Percentiles rank a stretch among this genome's conserved stretches.
Evolutionary conservation across 2,797 vertebrate genomes (phyloP).

Genomic region (Zenarchopterus dispar): DNA sequence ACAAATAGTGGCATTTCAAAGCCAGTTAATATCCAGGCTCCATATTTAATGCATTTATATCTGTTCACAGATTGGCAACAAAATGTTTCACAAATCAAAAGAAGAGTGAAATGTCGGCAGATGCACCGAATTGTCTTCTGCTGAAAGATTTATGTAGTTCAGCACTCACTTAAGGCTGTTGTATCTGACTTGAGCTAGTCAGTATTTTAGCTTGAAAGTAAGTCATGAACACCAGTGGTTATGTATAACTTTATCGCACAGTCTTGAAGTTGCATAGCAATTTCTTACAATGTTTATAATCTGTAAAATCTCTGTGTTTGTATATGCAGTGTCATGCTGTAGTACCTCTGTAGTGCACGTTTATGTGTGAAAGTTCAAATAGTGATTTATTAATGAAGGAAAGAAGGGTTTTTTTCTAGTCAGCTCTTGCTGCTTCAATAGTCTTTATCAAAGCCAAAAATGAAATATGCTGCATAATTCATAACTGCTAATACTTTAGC

Average conservation of each 20-base stretch:
- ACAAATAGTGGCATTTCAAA: slow-evolving; percentile 21
- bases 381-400: slow-evolving; percentile 61
- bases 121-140: not conserved
- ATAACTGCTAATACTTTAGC: slow-evolving; percentile 41
- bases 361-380: slow-evolving; percentile 26
- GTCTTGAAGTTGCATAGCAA: not conserved
- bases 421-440: slow-evolving; percentile 27
- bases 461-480: slow-evolving; percentile 49
- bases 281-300: not conserved
- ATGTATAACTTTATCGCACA: not conserved
- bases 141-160: not conserved
- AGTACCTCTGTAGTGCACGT: slow-evolving; percentile 10
- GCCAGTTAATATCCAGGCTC: not conserved
- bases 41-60: slow-evolving; percentile 8
- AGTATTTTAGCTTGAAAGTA: not conserved
- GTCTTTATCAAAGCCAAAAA: slow-evolving; percentile 35
- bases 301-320: slow-evolving; percentile 8
- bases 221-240: not conserved
- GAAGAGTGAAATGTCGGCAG: not conserved
- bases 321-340: slow-evolving; percentile 1
- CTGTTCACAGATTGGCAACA: not conserved
- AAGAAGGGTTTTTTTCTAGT: slow-evolving; percentile 37
- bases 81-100: slow-evolving; percentile 1
- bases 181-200: not conserved
- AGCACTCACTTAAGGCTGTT: not conserved